These are phyloP conservation scores for Gibbula magus DNA, from an alignment of 2,888 invertebrate genomes.

Conservation along the genomic window DNA sequence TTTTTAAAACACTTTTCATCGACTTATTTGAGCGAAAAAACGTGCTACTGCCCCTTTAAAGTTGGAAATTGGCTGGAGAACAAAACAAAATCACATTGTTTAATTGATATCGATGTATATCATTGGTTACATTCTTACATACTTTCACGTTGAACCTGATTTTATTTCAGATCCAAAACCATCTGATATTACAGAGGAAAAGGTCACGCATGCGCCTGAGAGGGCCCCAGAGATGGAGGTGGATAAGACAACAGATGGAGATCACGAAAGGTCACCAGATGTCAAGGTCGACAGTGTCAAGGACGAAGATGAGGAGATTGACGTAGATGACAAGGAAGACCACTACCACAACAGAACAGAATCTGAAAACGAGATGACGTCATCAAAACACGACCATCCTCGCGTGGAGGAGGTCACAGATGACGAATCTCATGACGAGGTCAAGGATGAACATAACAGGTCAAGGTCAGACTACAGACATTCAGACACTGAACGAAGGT, in stretches of 20 bases:
- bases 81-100: too few species aligned
- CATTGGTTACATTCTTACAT: too few species aligned
- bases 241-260: conserved; percentile 13
- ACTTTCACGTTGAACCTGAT: too few species aligned
- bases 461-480: background rate
- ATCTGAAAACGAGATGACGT: background rate
- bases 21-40: too few species aligned
- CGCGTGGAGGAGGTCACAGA: background rate
- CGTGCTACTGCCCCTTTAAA: too few species aligned
- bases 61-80: too few species aligned
- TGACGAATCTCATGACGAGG: background rate
- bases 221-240: background rate
- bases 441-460: background rate
- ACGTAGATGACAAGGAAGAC: conserved; percentile 42
- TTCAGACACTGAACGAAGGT: background rate
- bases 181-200: too few species aligned
- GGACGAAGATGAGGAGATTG: conserved; percentile 44
- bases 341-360: background rate
- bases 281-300: conserved; percentile 41
- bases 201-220: too few species aligned
- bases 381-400: background rate
- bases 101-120: too few species aligned
- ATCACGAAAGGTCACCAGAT: conserved; percentile 32
- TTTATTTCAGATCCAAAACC: too few species aligned
- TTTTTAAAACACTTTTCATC: too few species aligned